A percentile compares a stretch with the other conserved stretches of the same genome.
Conservation (phyloP, 2,113 vertebrate genomes). For the Dromas ardeola region DNA sequence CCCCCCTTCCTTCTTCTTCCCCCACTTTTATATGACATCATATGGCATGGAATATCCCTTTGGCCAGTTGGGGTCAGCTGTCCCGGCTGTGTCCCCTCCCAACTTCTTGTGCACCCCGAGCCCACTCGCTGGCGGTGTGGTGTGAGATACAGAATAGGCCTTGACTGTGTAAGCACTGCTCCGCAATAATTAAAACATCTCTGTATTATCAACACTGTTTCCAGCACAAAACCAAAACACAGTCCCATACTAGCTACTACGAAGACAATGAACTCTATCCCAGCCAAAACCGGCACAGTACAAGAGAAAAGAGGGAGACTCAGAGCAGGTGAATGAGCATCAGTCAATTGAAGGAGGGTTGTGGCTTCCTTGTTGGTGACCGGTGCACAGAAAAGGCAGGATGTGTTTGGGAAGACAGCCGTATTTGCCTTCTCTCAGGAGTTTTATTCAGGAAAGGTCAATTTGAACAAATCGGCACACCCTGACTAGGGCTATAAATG, state of each 20-base stretch:
- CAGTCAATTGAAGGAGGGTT: not conserved
- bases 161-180: not conserved
- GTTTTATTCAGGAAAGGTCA: not conserved
- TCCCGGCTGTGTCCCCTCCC: not conserved
- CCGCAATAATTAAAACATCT: not conserved
- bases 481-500: not conserved
- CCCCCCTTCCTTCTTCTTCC: not conserved
- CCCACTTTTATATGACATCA: not conserved
- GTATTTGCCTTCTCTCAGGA: not conserved
- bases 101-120: not conserved
- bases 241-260: not conserved
- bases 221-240: not conserved
- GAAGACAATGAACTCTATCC: not conserved
- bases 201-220: not conserved
- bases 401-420: not conserved
- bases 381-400: not conserved
- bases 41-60: not conserved
- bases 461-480: not conserved
- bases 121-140: not conserved
- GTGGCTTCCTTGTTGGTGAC: not conserved
- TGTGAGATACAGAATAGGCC: not conserved
- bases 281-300: not conserved
- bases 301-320: not conserved
- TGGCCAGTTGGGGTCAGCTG: not conserved
- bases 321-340: not conserved